Percentiles rank a stretch among this genome's conserved stretches.
Conservation (phyloP, 2,113 vertebrate species). For the Syngnathus scovelli region DNA sequence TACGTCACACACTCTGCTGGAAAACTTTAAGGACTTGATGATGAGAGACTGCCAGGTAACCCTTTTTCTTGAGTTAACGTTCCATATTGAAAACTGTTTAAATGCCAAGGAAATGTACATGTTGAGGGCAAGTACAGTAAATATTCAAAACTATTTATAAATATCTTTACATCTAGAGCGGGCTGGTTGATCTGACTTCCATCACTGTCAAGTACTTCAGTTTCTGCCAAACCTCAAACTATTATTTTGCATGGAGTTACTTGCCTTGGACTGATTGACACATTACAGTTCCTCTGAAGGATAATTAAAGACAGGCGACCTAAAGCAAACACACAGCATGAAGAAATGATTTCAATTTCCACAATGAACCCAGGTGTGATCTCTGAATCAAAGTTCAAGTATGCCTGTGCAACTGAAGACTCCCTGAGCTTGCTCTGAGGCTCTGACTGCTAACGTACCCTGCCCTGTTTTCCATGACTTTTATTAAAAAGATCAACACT, state of each 20-base stretch:
- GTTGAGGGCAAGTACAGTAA: slow-evolving; percentile 18
- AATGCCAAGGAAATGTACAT: slow-evolving; percentile 23
- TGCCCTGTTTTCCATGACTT: slow-evolving; percentile 42
- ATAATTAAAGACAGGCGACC: slow-evolving; percentile 29
- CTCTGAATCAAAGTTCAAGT: slow-evolving; percentile 33
- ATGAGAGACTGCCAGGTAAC: slow-evolving; percentile 27
- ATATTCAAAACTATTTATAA: slow-evolving; percentile 40
- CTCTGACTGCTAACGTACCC: slow-evolving; percentile 37
- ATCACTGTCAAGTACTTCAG: slow-evolving; percentile 19
- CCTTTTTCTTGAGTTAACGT: slow-evolving; percentile 28
- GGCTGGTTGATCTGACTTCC: slow-evolving; percentile 35
- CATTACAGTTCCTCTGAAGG: slow-evolving; percentile 22
- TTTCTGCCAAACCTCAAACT: slow-evolving; percentile 26
- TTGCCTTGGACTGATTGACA: slow-evolving; percentile 30
- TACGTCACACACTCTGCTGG: slow-evolving; percentile 53
- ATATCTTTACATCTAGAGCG: slow-evolving; percentile 33
- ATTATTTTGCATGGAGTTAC: slow-evolving; percentile 23
- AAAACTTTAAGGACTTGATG: slow-evolving; percentile 24
- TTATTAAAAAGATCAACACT: slow-evolving; percentile 61
- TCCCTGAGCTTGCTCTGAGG: slow-evolving; percentile 39
- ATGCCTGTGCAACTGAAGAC: slow-evolving; percentile 56
- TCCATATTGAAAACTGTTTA: slow-evolving; percentile 32
- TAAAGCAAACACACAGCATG: slow-evolving; percentile 43
- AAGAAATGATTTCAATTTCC: slow-evolving; percentile 41
- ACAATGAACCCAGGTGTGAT: slow-evolving; percentile 43